These are phyloP conservation scores for Sarcophaga peregrina DNA, from an alignment of 1,140 invertebrate genomes.

Conservation along the genomic window DNA sequence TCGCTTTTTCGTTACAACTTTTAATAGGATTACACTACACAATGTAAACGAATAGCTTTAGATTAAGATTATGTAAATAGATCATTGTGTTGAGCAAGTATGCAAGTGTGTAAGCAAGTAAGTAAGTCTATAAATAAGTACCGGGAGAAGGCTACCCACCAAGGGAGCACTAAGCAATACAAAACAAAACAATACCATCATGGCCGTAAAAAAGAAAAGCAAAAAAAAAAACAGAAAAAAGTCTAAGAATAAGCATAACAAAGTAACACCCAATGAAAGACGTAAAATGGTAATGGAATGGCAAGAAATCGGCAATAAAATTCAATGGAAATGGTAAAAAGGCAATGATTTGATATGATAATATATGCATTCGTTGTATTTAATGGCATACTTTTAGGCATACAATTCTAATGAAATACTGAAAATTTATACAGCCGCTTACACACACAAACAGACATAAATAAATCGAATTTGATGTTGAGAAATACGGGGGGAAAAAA, in stretches of 20 bases:
- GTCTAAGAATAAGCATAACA: background rate
- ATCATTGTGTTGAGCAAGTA: conserved; percentile 33
- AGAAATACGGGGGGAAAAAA: background rate
- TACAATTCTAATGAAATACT: conserved; percentile 23
- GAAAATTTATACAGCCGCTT: background rate
- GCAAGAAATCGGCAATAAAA: background rate
- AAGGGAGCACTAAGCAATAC: too few relatives aligned
- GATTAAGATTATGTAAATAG: conserved; percentile 42
- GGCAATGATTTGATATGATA: conserved; percentile 16
- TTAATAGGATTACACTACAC: conserved; percentile 40
- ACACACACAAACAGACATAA: background rate
- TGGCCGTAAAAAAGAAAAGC: too few relatives aligned
- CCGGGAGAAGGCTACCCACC: too few relatives aligned
- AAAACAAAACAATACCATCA: too few relatives aligned
- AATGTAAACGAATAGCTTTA: conserved; percentile 38
- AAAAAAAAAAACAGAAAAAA: too few relatives aligned
- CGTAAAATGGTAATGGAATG: background rate
- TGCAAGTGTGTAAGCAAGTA: background rate
- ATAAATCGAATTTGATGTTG: conserved; percentile 31
- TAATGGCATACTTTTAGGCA: conserved; percentile 38
- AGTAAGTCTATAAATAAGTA: too few relatives aligned
- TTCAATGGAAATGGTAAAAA: background rate
- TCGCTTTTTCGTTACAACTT: background rate
- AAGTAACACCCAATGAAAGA: background rate
- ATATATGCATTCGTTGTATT: conserved; percentile 29